Evolutionary conservation across 2,797 vertebrate species (phyloP).

Genomic region (Rhabdomys pumilio): DNA sequence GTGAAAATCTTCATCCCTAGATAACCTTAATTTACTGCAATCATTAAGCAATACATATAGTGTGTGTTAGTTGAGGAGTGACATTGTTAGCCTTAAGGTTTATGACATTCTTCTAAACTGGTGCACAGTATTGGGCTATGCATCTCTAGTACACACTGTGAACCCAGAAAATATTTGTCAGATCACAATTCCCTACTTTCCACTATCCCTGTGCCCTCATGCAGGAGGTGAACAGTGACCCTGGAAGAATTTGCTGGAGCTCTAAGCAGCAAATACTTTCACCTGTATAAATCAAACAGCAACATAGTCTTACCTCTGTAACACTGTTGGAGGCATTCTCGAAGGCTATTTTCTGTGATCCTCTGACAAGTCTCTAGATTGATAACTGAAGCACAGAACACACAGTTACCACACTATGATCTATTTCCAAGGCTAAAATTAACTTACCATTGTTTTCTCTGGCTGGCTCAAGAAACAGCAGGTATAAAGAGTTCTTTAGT

Average conservation of each 20-base stretch:
- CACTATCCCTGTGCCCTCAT: accelerated
- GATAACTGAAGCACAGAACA: background rate
- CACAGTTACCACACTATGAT: background rate
- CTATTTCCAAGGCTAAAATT: background rate
- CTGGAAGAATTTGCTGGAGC: background rate
- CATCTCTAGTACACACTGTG: background rate
- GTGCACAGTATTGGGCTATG: no score
- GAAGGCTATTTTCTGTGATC: background rate
- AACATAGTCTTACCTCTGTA: background rate
- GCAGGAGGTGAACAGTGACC: background rate
- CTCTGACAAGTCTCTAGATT: background rate
- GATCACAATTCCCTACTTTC: background rate
- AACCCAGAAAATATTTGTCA: background rate
- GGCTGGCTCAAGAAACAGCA: background rate
- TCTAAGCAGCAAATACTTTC: background rate
- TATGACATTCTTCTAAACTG: background rate
- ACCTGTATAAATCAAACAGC: no score
- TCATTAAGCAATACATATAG: background rate
- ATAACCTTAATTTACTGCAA: background rate
- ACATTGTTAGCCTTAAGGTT: background rate
- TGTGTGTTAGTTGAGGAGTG: no score
- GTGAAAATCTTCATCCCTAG: background rate
- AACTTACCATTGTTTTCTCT: background rate
- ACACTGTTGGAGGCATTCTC: background rate
- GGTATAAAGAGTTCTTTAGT: background rate